These are phyloP conservation scores for Adelphocoris suturalis DNA, from an alignment of 2,888 invertebrate species.

Conservation along the genomic window DNA sequence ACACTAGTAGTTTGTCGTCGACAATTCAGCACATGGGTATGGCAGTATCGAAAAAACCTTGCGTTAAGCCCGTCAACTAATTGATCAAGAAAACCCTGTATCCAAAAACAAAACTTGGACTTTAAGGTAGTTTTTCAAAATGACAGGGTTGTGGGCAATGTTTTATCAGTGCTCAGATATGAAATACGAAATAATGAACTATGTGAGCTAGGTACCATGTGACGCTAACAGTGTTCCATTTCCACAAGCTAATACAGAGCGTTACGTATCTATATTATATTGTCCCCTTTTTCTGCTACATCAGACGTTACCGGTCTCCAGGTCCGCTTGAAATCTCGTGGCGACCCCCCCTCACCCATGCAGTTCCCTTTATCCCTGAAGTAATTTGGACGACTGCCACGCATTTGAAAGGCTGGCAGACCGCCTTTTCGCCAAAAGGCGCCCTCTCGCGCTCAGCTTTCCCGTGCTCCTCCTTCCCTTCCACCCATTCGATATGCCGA, in stretches of 20 bases:
- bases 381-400: slow-evolving; percentile 55
- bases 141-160: too few relatives aligned
- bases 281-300: slow-evolving; percentile 8
- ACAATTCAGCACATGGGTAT: too few relatives aligned
- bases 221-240: not conserved
- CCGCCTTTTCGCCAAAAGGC: not conserved
- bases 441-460: not conserved
- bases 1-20: too few relatives aligned
- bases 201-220: not conserved
- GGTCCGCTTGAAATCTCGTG: not conserved
- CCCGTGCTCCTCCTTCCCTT: slow-evolving; percentile 9
- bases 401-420: slow-evolving; percentile 48
- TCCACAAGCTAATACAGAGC: not conserved
- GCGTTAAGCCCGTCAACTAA: too few relatives aligned
- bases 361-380: not conserved
- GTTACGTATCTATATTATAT: not conserved
- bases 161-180: too few relatives aligned
- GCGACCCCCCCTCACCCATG: not conserved
- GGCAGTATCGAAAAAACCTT: too few relatives aligned
- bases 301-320: slow-evolving; percentile 7
- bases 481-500: slow-evolving; percentile 9
- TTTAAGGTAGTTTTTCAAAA: too few relatives aligned
- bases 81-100: too few relatives aligned
- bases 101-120: too few relatives aligned
- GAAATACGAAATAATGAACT: too few relatives aligned